Evolutionary conservation across 2,888 invertebrate species (phyloP), one percentile per base, ranked within the genome.

Genomic region (Nezara viridula): DNA sequence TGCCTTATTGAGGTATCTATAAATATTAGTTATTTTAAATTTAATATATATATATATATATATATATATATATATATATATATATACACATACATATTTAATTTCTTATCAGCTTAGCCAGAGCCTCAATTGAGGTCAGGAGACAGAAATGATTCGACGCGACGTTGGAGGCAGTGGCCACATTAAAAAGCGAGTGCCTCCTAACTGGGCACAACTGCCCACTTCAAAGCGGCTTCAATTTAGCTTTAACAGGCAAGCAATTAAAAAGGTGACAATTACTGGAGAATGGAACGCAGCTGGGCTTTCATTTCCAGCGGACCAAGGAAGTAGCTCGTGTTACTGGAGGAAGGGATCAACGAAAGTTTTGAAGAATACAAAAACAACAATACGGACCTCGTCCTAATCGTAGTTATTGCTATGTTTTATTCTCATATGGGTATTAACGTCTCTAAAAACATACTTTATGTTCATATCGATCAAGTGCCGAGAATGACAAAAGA

Each of bases 221-320:
- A 40, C 44, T 81, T 81, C 77, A 77, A 77, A 77, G 77, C 77
- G 77, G 77, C 77, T 40, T 77, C 81, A 40, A 81, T 81, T 44
- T 44, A 44, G 32, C 44, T 44, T 81, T 81, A 81, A 81, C 81
- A 44, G 81, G 81, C 81, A n/a, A 24, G 44, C 81, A 81, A 81
- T 81, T 81, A 81, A 81, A 44, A 81, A 81, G 81, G 44, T 81
- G 81, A 81, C 44, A 44, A 66, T 66, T 66, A 66, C 66, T 66
- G 66, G 66, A 66, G 66, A 32, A 32, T 32, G 66, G 66, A 66
- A 66, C 66, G 19, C 66, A 66, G 32, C 66, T 66, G 32, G 32
- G 27, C 60, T 60, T 60, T 27, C n/a, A 24, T 55, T 55, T 55
- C n/a, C 55, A n/a, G 55, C 10, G 7, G 52, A 7, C 21, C n/a